Evolutionary conservation across 2,113 vertebrate species (phyloP).

Genomic region (Pogona vitticeps): DNA sequence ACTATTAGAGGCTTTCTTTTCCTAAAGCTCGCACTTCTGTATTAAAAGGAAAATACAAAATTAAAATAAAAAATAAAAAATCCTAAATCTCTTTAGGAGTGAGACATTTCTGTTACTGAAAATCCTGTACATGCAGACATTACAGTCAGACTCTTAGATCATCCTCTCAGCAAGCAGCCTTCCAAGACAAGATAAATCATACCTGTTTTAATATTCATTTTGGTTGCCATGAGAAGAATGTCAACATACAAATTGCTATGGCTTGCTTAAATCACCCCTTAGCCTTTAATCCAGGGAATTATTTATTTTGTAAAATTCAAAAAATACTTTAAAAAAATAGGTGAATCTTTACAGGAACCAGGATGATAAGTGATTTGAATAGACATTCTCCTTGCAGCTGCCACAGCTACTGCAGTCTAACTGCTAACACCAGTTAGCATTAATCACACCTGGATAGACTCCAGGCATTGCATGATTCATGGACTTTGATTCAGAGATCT

Average conservation of each 20-base stretch:
- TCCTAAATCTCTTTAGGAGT: background rate
- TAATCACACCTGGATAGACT: conserved; percentile 59
- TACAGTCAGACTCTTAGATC: conserved; percentile 20
- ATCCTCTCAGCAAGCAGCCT: background rate
- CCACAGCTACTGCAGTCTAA: conserved; percentile 26
- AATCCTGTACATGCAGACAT: background rate
- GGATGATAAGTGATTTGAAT: conserved; percentile 48
- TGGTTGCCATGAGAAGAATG: conserved; percentile 52
- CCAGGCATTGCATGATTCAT: conserved; percentile 41
- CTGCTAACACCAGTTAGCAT: conserved; percentile 46
- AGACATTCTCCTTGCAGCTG: conserved; percentile 30
- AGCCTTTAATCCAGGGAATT: conserved; percentile 36
- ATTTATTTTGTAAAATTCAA: conserved; percentile 53
- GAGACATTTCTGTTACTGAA: background rate
- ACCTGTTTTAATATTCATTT: conserved; percentile 54
- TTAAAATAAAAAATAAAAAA: too few relatives aligned
- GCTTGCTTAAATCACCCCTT: conserved; percentile 53
- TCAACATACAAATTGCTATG: conserved; percentile 56
- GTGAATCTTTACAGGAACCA: conserved; percentile 44
- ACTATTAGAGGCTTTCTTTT: background rate
- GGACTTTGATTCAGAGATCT: conserved; percentile 39
- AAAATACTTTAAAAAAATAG: conserved; percentile 44
- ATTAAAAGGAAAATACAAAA: too few relatives aligned
- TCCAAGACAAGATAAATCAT: conserved; percentile 13
- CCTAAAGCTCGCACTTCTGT: background rate